Evolutionary conservation across 2,888 invertebrate species (phyloP), one percentile per base, ranked within the genome.

Genomic region (Dromius quadrimaculatus): DNA sequence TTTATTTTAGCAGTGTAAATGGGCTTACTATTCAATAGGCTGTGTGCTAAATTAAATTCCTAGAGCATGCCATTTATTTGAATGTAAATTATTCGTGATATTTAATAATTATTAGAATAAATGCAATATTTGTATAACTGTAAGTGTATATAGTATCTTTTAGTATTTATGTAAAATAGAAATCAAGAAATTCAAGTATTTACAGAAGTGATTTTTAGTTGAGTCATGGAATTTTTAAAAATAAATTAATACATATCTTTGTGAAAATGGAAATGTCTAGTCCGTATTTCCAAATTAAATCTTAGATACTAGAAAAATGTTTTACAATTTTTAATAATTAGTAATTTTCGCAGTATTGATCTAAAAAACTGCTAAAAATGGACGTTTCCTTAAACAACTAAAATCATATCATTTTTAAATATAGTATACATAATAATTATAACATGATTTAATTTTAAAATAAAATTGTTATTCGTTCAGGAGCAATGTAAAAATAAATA

Each of bases 111-210:
- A 68, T 41, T 65, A 68, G 68, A 36, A 59, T 68, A 68, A 38
- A 68, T 68, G 68, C 68, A 68, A 68, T 68, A 68, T 68, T 59
- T 68, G 59, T 68, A 68, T 68, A 45, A 68, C 34, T 68, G 45
- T 68, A 68, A 68, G 59, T 68, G 68, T 68, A 68, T 59, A 68
- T 59, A 68, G 41, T 68, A 68, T 43, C 65, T 11, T 66, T 59
- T 68, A 68, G 68, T 68, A 68, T 45, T 38, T 62, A 57, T 68
- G 57, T 68, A 57, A 63, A 19, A 47, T 47, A 62, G 62, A 62
- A 15, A 38, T 41, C 13, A 54, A 54, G 20, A 62, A 59, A 36
- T 32, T 62, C 22, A 59, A 59, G 20, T 34, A 17, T 54, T 22
- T 47, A 6, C 22, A 47, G 23, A 20, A 32, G 38, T 41, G 59